Evolutionary conservation across 2,888 invertebrate genomes (phyloP).

Genomic region (Hyposoter didymator): DNA sequence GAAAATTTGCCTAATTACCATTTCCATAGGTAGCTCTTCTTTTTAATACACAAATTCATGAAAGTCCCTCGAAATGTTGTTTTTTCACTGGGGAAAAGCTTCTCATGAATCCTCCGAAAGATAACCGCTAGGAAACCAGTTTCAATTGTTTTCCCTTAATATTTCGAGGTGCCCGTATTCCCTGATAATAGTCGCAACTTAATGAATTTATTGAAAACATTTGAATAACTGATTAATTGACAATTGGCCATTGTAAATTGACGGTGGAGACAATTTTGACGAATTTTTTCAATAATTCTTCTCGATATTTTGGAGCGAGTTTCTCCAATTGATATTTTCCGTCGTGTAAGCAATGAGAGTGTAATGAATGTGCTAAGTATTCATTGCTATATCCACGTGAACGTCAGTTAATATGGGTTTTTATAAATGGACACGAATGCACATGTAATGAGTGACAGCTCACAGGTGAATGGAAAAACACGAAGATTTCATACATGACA

Average conservation of each 20-base stretch:
- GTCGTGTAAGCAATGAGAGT: neutral
- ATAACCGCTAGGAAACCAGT: neutral
- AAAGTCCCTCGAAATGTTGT: neutral
- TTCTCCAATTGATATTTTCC: neutral
- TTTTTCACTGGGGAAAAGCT: neutral
- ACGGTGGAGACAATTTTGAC: neutral
- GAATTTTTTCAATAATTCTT: neutral
- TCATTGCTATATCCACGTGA: neutral
- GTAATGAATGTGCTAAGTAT: neutral
- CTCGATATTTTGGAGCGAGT: neutral
- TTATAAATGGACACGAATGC: neutral
- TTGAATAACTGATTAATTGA: too few species aligned
- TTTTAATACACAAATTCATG: neutral
- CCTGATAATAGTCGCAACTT: neutral
- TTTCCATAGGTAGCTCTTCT: neutral
- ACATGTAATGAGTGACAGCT: constrained; percentile 3
- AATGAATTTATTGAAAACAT: neutral
- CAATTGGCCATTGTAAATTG: too few species aligned
- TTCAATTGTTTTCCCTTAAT: neutral
- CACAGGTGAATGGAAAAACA: constrained; percentile 15
- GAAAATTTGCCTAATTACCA: neutral
- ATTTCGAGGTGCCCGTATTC: neutral
- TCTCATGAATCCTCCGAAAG: neutral
- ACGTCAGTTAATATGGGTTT: neutral
- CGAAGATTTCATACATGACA: constrained; percentile 21